phyloP scores from a whole-genome alignment of 1,140 invertebrate species.

The Lordiphosa collinella region DNA sequence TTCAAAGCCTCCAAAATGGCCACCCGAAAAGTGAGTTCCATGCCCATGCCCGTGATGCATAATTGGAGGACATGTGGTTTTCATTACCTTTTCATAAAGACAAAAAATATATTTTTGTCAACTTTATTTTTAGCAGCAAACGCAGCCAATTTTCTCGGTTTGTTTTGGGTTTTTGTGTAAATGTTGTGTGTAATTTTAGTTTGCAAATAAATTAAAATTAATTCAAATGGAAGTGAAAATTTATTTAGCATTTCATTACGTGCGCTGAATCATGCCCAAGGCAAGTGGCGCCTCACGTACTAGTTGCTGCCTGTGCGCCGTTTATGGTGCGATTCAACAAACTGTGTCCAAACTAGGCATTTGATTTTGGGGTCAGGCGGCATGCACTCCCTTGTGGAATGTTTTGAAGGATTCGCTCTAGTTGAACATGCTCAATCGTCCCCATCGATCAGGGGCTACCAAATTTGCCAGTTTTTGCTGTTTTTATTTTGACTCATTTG shows the following conservation, averaged over 20 bases:
- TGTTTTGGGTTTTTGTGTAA: slow-evolving; percentile 22
- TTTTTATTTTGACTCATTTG: slow-evolving; percentile 59
- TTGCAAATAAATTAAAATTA: slow-evolving; percentile 71
- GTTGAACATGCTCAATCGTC: slow-evolving; percentile 10
- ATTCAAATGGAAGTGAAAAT: slow-evolving; percentile 76
- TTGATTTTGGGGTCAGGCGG: neutral
- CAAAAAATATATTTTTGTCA: slow-evolving; percentile 51
- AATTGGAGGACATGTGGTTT: slow-evolving; percentile 69
- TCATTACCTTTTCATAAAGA: slow-evolving; percentile 70
- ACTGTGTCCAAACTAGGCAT: slow-evolving; percentile 53
- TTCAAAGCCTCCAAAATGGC: slow-evolving; percentile 35
- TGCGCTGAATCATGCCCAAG: slow-evolving; percentile 52
- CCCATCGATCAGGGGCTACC: slow-evolving; percentile 26
- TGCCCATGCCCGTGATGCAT: slow-evolving; percentile 17
- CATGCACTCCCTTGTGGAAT: slow-evolving; percentile 52
- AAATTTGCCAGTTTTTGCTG: slow-evolving; percentile 11
- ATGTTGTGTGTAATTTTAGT: slow-evolving; percentile 63
- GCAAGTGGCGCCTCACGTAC: slow-evolving; percentile 74
- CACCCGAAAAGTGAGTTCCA: slow-evolving; percentile 58
- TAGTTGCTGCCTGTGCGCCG: slow-evolving; percentile 16
- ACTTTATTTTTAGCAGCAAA: slow-evolving; percentile 59
- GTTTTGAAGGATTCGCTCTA: slow-evolving; percentile 38
- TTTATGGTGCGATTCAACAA: slow-evolving; percentile 37
- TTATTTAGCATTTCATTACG: slow-evolving; percentile 73
- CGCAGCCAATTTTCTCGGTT: slow-evolving; percentile 29